Percentiles rank a stretch among this genome's conserved stretches.
phyloP scores from a whole-genome alignment of 2,888 invertebrate genomes.

The Cordylochernes scorpioides region DNA sequence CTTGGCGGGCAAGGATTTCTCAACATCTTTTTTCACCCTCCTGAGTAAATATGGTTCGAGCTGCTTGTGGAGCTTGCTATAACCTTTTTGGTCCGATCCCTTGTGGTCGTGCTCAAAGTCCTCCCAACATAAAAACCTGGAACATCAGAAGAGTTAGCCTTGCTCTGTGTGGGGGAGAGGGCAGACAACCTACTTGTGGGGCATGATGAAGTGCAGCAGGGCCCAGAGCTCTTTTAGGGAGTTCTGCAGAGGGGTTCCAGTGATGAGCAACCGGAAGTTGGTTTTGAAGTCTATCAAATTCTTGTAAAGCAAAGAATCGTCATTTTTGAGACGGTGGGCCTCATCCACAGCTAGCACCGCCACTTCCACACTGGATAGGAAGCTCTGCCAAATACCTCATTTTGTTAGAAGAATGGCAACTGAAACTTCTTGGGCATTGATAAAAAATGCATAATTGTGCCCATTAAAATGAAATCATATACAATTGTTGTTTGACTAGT shows the following conservation, averaged over 20 bases:
- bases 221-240: slow-evolving; percentile 97
- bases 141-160: slow-evolving; percentile 15
- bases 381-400: slow-evolving; percentile 24
- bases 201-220: slow-evolving; percentile 92
- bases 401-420: too few relatives aligned
- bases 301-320: slow-evolving; percentile 85
- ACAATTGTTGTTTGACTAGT: background rate
- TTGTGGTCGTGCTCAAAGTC: slow-evolving; percentile 83
- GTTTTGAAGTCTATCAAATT: slow-evolving; percentile 82
- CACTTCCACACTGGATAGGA: slow-evolving; percentile 73
- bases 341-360: slow-evolving; percentile 84
- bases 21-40: slow-evolving; percentile 93
- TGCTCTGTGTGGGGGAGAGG: too few relatives aligned
- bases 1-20: slow-evolving; percentile 93
- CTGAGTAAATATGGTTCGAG: slow-evolving; percentile 82
- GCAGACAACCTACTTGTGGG: slow-evolving; percentile 41
- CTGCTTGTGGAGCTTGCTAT: slow-evolving; percentile 75
- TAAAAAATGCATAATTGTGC: too few relatives aligned
- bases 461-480: slow-evolving; percentile 1
- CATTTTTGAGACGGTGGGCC: slow-evolving; percentile 92
- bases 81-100: slow-evolving; percentile 51
- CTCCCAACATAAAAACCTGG: slow-evolving; percentile 68
- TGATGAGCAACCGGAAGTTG: slow-evolving; percentile 48
- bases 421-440: too few relatives aligned
- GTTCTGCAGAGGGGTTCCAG: slow-evolving; percentile 93